Evolutionary conservation across 37 sponge, comb jelly and placozoan genomes (phyloP).

Genomic region (Eunapius fragilis): DNA sequence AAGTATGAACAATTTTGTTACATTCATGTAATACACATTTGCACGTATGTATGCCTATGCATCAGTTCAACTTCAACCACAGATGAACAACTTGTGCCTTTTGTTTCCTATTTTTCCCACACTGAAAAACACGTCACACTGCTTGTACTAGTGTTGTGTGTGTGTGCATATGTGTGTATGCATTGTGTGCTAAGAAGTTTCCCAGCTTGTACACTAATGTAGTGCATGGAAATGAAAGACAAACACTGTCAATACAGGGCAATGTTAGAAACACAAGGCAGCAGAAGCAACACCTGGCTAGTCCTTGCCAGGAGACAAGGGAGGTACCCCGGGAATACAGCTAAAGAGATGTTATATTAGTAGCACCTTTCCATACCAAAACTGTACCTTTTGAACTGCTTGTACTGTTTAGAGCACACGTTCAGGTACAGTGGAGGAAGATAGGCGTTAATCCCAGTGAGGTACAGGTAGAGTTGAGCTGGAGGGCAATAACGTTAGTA

Average conservation of each 20-base stretch:
- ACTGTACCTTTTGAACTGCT: slow-evolving; percentile 56
- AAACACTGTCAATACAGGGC: background rate
- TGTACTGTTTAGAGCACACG: slow-evolving; percentile 42
- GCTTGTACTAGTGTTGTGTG: background rate
- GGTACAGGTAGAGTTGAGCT: slow-evolving; percentile 62
- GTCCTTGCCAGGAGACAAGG: background rate
- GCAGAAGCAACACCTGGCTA: background rate
- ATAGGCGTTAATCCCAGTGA: slow-evolving; percentile 24
- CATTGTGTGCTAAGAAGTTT: background rate
- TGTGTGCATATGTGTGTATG: background rate
- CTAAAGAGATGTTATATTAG: background rate
- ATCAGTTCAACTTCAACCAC: background rate
- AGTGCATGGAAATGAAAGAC: background rate
- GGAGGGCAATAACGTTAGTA: background rate
- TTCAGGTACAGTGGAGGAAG: slow-evolving; percentile 54
- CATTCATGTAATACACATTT: no score
- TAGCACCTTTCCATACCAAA: background rate
- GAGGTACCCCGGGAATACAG: background rate
- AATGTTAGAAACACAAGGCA: background rate
- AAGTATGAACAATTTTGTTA: no score
- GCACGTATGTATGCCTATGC: background rate
- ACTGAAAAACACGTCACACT: background rate
- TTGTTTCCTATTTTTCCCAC: background rate
- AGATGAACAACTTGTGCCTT: background rate
- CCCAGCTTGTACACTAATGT: background rate